A percentile compares a stretch with the other conserved stretches of the same genome.
These are phyloP conservation scores for Sebastolobus alascanus DNA, from an alignment of 2,797 vertebrate species.

Conservation along the genomic window DNA sequence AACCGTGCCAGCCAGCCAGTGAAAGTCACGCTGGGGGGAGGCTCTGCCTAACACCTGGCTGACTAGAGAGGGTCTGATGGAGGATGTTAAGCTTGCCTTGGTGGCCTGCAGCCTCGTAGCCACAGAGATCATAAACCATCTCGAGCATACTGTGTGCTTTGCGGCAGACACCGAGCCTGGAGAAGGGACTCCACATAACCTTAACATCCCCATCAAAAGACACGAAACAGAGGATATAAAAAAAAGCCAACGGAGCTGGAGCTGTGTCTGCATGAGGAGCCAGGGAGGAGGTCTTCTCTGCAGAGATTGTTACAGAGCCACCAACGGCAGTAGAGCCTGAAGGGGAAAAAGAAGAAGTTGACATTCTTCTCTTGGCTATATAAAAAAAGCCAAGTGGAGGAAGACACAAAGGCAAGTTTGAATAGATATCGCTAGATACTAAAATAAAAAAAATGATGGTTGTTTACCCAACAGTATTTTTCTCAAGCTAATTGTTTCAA, in stretches of 20 bases:
- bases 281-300: background rate
- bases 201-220: background rate
- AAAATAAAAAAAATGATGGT: background rate
- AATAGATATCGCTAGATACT: background rate
- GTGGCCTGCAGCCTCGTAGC: background rate
- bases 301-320: constrained; percentile 2
- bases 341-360: background rate
- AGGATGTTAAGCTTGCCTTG: background rate
- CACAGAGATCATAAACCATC: constrained; percentile 7
- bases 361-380: too few species aligned
- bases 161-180: background rate
- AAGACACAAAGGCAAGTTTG: background rate
- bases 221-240: background rate
- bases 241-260: background rate
- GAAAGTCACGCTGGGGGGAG: background rate
- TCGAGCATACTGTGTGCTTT: background rate
- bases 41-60: background rate
- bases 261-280: background rate
- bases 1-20: background rate
- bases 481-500: background rate
- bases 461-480: background rate
- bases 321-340: constrained; percentile 3
- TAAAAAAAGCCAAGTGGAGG: background rate
- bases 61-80: background rate
- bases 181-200: background rate